Conservation (phyloP, 2,797 vertebrate genomes). For the Enteromius paludinosus region DNA sequence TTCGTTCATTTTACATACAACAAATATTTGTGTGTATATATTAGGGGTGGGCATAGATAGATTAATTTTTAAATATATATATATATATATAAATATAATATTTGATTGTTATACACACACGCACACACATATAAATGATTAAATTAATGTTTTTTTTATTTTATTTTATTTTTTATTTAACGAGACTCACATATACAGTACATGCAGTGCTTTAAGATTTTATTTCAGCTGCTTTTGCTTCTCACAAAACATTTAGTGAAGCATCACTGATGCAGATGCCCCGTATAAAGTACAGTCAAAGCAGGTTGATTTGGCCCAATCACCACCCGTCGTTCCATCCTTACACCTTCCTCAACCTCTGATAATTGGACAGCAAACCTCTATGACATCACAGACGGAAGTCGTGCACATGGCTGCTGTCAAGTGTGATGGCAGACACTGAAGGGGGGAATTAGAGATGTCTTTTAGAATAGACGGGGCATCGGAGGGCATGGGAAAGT, state of each 20-base stretch:
- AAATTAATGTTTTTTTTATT: too few relatives aligned
- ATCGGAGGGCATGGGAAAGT: conserved; percentile 54
- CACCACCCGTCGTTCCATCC: background rate
- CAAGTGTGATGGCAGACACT: background rate
- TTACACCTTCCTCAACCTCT: conserved; percentile 18
- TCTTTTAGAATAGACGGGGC: conserved; percentile 22
- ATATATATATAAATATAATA: too few relatives aligned
- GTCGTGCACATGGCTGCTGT: conserved; percentile 24
- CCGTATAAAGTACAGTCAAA: background rate
- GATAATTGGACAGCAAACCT: conserved; percentile 12
- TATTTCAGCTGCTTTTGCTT: background rate
- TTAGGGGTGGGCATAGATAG: too few relatives aligned
- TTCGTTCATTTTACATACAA: background rate
- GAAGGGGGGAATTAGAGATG: conserved; percentile 34
- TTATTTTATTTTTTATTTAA: too few relatives aligned
- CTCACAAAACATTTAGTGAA: background rate
- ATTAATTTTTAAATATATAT: too few relatives aligned
- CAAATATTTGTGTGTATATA: background rate
- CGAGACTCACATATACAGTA: too few relatives aligned
- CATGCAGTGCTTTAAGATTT: background rate
- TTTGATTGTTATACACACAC: too few relatives aligned
- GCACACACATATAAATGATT: too few relatives aligned
- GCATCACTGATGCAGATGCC: background rate
- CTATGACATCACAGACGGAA: conserved; percentile 37
- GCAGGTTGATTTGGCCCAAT: conserved; percentile 30